These are phyloP conservation scores for Eupsittula cactorum DNA, from an alignment of 2,113 vertebrate genomes.

Conservation along the genomic window DNA sequence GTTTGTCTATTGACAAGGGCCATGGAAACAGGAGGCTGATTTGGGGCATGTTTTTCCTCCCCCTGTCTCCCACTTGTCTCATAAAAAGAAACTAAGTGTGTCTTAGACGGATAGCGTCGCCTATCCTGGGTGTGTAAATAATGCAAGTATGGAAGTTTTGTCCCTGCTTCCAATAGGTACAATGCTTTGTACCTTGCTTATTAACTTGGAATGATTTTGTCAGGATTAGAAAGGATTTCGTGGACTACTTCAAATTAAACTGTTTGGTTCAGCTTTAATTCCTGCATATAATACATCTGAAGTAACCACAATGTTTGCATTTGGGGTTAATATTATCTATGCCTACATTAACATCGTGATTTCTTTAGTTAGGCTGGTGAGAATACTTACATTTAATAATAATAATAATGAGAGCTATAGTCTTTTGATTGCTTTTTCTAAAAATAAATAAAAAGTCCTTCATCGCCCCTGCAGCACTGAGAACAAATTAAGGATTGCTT, in stretches of 20 bases:
- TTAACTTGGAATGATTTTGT: neutral
- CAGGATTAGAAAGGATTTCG: conserved; percentile 3
- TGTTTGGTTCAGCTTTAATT: conserved; percentile 31
- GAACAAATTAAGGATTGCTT: neutral
- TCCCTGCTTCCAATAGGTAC: neutral
- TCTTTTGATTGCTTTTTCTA: neutral
- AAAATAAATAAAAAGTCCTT: conserved; percentile 7
- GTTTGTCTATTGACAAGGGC: too few species aligned
- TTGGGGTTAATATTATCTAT: neutral
- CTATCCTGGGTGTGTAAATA: too few species aligned
- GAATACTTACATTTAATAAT: neutral
- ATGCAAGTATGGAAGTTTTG: rapidly evolving
- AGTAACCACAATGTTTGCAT: neutral
- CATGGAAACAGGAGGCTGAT: neutral
- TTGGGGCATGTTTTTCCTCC: rapidly evolving
- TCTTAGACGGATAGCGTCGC: rapidly evolving
- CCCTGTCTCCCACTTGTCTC: neutral
- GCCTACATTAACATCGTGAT: neutral
- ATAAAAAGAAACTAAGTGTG: neutral
- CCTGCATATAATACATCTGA: neutral
- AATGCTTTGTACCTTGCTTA: neutral
- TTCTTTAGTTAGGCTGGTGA: neutral
- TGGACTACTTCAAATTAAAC: neutral
- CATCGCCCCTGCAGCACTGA: neutral
- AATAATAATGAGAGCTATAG: neutral